Evolutionary conservation across 2,888 invertebrate genomes (phyloP).

Genomic region (Campopleginae sp.): DNA sequence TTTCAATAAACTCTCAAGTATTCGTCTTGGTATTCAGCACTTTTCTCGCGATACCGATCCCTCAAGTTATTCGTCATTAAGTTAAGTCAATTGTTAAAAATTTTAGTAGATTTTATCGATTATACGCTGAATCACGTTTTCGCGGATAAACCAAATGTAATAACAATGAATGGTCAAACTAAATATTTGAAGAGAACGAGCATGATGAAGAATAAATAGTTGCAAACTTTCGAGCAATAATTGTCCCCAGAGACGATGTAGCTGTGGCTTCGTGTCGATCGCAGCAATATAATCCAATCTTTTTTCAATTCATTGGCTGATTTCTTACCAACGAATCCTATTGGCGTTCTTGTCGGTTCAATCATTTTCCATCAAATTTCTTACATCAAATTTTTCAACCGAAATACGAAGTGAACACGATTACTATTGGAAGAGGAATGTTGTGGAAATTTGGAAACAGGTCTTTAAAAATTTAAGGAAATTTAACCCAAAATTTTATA

Average conservation of each 20-base stretch:
- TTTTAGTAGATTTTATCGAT: conserved; percentile 69
- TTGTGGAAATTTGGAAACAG: background rate
- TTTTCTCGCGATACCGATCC: conserved; percentile 64
- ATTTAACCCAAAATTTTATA: conserved; percentile 54
- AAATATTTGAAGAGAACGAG: background rate
- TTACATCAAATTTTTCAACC: background rate
- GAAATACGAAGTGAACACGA: background rate
- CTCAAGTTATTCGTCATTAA: conserved; percentile 58
- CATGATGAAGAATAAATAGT: conserved; percentile 33
- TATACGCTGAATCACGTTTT: conserved; percentile 53
- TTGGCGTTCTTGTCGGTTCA: background rate
- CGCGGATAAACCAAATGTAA: conserved; percentile 49
- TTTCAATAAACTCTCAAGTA: conserved; percentile 61
- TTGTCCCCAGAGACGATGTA: conserved; percentile 42
- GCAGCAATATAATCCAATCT: background rate
- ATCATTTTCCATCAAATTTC: background rate
- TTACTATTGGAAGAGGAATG: background rate
- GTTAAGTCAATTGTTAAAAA: conserved; percentile 67
- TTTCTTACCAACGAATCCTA: conserved; percentile 18
- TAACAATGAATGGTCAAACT: conserved; percentile 19
- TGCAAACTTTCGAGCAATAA: conserved; percentile 36
- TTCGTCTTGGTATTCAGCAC: conserved; percentile 69
- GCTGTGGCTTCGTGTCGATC: conserved; percentile 32
- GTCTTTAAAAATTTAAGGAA: conserved; percentile 36
- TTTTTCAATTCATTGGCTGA: conserved; percentile 12